Conservation (phyloP, 2,888 invertebrate genomes). For the Cerastoderma edule region DNA sequence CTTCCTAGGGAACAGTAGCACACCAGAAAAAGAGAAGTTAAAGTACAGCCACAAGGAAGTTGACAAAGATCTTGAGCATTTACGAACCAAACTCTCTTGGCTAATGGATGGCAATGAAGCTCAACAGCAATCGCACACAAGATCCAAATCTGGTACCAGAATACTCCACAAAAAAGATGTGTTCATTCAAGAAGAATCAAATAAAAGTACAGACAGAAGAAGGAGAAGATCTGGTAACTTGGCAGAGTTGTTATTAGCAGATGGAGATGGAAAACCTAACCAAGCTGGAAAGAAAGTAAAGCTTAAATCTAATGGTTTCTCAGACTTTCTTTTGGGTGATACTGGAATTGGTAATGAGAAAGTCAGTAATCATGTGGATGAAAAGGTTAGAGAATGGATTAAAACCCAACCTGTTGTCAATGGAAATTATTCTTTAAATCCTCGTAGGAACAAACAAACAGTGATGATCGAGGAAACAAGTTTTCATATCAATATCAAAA, state of each 20-base stretch:
- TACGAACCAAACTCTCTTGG: conserved; percentile 15
- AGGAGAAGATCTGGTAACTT: conserved; percentile 2
- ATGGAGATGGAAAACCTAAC: neutral
- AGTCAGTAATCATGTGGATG: conserved; percentile 18
- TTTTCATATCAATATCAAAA: conserved; percentile 43
- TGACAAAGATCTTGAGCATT: conserved; percentile 21
- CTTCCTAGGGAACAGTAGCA: conserved; percentile 47
- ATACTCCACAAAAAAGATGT: neutral
- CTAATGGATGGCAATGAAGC: neutral
- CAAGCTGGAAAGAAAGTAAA: neutral
- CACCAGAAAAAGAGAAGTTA: conserved; percentile 39
- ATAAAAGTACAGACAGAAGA: neutral
- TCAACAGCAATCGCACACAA: neutral
- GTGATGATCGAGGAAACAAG: conserved; percentile 54
- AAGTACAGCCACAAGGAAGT: conserved; percentile 20
- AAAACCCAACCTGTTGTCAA: conserved; percentile 35
- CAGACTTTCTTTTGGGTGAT: neutral
- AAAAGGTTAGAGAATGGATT: conserved; percentile 57
- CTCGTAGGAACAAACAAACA: conserved; percentile 16
- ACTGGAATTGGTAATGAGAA: neutral
- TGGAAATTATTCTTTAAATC: neutral
- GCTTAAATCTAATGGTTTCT: neutral
- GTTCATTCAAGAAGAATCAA: neutral
- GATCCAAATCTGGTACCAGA: conserved; percentile 1
- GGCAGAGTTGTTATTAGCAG: too few species aligned